Evolutionary conservation across 2,113 vertebrate genomes (phyloP).

Genomic region (Notothenia coriiceps): DNA sequence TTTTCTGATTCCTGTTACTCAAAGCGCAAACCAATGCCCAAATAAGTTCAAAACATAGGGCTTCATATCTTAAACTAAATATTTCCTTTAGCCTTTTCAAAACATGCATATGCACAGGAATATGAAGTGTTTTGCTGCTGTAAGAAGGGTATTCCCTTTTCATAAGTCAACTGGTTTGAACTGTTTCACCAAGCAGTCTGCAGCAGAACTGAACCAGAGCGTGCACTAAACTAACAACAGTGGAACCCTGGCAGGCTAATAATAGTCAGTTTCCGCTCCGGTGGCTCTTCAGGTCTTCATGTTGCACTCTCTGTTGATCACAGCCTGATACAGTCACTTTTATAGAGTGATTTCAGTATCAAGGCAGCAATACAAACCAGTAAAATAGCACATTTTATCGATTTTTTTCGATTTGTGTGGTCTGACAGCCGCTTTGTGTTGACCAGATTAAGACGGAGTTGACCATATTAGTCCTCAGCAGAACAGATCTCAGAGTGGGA

Average conservation of each 20-base stretch:
- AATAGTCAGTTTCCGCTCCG: slow-evolving; percentile 49
- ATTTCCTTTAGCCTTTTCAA: background rate
- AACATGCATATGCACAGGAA: background rate
- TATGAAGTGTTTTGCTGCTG: background rate
- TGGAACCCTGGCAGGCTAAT: slow-evolving; percentile 35
- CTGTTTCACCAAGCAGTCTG: slow-evolving; percentile 13
- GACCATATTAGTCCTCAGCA: slow-evolving; percentile 62
- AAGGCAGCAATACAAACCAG: slow-evolving; percentile 24
- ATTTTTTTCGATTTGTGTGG: slow-evolving; percentile 17
- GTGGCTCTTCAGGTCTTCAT: slow-evolving; percentile 36
- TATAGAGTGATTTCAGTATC: slow-evolving; percentile 21
- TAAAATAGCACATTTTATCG: background rate
- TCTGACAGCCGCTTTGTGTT: slow-evolving; percentile 16
- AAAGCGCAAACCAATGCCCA: background rate
- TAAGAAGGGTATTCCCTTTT: background rate
- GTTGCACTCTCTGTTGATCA: slow-evolving; percentile 23
- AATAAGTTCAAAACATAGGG: background rate
- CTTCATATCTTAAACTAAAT: background rate
- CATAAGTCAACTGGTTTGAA: background rate
- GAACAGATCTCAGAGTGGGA: slow-evolving; percentile 33
- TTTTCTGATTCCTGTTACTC: background rate
- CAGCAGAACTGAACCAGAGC: slow-evolving; percentile 49
- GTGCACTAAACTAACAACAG: slow-evolving; percentile 52
- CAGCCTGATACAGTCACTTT: slow-evolving; percentile 15
- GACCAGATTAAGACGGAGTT: slow-evolving; percentile 32